Percentiles rank a stretch among this genome's conserved stretches.
Conservation (phyloP, 2,888 invertebrate genomes). For the Bedellia somnulentella region DNA sequence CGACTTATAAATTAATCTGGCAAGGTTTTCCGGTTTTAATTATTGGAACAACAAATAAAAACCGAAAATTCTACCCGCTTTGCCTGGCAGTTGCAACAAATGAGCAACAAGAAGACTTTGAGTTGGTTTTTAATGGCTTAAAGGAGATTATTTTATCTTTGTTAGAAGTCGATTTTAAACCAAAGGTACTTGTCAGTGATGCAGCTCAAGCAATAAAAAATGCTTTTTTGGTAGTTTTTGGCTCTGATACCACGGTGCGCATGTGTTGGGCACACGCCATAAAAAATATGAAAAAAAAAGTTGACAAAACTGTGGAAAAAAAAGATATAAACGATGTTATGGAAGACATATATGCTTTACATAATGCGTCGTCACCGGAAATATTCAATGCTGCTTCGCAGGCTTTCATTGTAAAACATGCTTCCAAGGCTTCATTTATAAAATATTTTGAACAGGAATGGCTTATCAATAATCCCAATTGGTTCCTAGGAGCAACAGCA, state of each 20-base stretch:
- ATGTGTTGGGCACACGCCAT: constrained; percentile 9
- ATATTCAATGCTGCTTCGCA: constrained; percentile 8
- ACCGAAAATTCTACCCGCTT: neutral
- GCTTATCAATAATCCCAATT: constrained; percentile 7
- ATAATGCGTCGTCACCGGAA: constrained; percentile 1
- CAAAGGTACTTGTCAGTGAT: constrained; percentile 7
- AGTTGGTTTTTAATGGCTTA: constrained; percentile 1
- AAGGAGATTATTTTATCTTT: neutral
- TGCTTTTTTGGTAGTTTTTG: constrained; percentile 10
- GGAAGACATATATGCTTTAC: constrained; percentile 4
- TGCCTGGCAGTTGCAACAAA: neutral
- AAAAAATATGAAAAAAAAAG: constrained; percentile 7
- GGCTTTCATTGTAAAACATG: constrained; percentile 4
- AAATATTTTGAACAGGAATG: constrained; percentile 8
- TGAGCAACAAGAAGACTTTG: neutral
- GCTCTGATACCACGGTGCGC: constrained; percentile 4
- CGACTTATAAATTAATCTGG: constrained; percentile 4
- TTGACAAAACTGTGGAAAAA: constrained; percentile 3
- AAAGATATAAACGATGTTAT: constrained; percentile 5
- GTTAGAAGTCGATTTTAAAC: neutral
- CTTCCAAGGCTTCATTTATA: constrained; percentile 6
- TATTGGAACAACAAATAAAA: neutral
- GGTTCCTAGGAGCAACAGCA: constrained; percentile 8
- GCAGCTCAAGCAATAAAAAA: constrained; percentile 9
- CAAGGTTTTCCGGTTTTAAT: neutral